These are phyloP conservation scores for Montipora foliosa DNA, from an alignment of 64 coral and sea anemone species.

Conservation along the genomic window DNA sequence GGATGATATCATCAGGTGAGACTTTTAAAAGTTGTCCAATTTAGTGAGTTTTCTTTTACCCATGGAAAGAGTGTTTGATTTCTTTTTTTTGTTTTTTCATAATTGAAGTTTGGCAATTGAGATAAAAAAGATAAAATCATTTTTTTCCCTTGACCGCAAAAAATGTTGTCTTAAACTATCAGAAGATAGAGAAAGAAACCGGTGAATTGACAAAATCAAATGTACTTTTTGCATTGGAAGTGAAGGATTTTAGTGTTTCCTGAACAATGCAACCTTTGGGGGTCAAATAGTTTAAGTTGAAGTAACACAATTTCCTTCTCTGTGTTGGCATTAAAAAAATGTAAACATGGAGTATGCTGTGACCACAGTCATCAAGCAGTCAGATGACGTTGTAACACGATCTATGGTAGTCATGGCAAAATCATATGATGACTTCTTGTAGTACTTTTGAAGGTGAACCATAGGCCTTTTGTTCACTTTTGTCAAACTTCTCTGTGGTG, in stretches of 20 bases:
- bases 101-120: too few relatives aligned
- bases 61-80: not conserved
- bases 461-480: not conserved
- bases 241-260: too few relatives aligned
- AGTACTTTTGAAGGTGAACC: not conserved
- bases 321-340: not conserved
- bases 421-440: not conserved
- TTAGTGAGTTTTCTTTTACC: not conserved
- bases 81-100: too few relatives aligned
- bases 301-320: not conserved
- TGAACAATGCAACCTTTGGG: not conserved
- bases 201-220: too few relatives aligned
- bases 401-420: not conserved
- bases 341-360: not conserved
- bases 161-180: too few relatives aligned
- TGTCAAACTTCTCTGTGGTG: not conserved
- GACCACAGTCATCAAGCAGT: not conserved
- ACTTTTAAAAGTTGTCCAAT: not conserved
- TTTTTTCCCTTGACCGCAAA: too few relatives aligned
- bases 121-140: too few relatives aligned
- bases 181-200: too few relatives aligned
- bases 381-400: slow-evolving; percentile 4
- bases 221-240: too few relatives aligned
- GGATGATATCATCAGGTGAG: slow-evolving; percentile 95
- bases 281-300: not conserved